Evolutionary conservation across 2,888 invertebrate genomes (phyloP).

Genomic region (Agrochola circellaris): DNA sequence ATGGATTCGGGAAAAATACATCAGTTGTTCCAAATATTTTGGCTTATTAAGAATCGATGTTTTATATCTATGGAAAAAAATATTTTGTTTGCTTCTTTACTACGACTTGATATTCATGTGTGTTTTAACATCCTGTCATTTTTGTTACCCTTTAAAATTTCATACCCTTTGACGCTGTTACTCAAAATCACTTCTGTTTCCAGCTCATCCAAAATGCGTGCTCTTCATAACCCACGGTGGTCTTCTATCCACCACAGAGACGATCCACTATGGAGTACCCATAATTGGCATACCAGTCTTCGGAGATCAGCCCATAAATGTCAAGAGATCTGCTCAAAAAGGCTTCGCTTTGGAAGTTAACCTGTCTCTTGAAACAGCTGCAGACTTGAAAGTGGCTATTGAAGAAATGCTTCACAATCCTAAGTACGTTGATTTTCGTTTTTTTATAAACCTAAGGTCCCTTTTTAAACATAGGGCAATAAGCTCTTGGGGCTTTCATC

Average conservation of each 20-base stretch:
- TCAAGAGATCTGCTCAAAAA: conserved; percentile 72
- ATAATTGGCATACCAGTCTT: conserved; percentile 81
- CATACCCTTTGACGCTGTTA: background rate
- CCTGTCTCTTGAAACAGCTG: conserved; percentile 64
- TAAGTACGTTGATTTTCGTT: conserved; percentile 66
- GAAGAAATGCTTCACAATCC: conserved; percentile 71
- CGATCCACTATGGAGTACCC: conserved; percentile 79
- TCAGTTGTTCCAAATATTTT: conserved; percentile 22
- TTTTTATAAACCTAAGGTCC: background rate
- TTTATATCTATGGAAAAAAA: background rate
- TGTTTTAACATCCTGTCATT: background rate
- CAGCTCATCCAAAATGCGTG: conserved; percentile 81
- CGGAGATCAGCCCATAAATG: conserved; percentile 80
- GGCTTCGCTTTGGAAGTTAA: conserved; percentile 76
- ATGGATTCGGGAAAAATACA: conserved; percentile 24
- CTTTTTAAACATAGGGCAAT: background rate
- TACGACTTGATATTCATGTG: background rate
- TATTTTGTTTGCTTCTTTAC: background rate
- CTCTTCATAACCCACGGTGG: conserved; percentile 85
- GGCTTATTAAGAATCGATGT: background rate
- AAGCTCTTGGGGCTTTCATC: background rate
- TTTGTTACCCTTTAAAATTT: background rate
- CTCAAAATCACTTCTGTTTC: conserved; percentile 38
- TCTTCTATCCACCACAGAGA: conserved; percentile 79
- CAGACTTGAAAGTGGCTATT: conserved; percentile 72